Conservation (phyloP, 92 coral and sea anemone genomes). For the Zoanthus sociatus region DNA sequence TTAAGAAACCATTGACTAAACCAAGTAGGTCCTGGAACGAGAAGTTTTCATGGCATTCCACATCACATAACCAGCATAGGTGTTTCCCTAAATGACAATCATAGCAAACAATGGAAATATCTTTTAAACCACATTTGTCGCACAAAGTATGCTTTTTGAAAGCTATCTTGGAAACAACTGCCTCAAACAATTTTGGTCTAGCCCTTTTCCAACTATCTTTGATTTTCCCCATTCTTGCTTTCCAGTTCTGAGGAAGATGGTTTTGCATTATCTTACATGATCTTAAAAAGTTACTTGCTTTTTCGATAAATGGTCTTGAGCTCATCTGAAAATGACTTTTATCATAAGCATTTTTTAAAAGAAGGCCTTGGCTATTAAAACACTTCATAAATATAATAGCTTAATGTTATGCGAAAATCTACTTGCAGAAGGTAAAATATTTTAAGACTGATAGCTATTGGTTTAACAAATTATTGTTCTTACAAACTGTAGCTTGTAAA, state of each 20-base stretch:
- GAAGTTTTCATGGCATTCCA: background rate
- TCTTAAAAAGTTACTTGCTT: background rate
- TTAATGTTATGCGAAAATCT: too few relatives aligned
- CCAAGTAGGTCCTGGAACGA: background rate
- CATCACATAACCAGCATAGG: background rate
- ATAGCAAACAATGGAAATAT: background rate
- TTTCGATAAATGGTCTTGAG: background rate
- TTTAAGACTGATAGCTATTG: too few relatives aligned
- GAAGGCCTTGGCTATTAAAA: background rate
- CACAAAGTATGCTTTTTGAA: background rate
- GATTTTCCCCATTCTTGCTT: background rate
- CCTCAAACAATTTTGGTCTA: background rate
- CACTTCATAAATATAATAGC: background rate
- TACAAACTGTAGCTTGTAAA: too few relatives aligned
- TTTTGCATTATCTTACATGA: background rate
- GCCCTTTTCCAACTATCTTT: background rate
- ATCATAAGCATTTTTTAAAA: background rate
- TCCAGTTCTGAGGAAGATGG: background rate
- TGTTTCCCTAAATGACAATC: background rate
- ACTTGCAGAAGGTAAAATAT: too few relatives aligned
- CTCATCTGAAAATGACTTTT: background rate
- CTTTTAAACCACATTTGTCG: background rate
- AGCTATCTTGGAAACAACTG: background rate
- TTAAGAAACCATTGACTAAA: too few relatives aligned
- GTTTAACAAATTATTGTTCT: too few relatives aligned